Evolutionary conservation across 2,888 invertebrate species (phyloP).

Genomic region (Zhuqinia jingwanae): DNA sequence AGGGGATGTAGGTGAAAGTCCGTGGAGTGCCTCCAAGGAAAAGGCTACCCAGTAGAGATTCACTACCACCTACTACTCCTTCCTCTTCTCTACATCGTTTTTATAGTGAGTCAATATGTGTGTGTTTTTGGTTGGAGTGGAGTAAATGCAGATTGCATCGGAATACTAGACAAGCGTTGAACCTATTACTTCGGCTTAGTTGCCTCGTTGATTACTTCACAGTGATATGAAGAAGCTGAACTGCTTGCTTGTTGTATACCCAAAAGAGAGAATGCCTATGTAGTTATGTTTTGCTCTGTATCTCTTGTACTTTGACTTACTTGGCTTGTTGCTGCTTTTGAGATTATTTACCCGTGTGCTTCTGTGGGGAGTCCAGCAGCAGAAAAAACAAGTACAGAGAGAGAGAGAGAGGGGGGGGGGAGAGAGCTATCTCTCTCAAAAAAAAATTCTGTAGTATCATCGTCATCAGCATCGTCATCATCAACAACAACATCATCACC

Average conservation of each 20-base stretch:
- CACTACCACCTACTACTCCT: neutral
- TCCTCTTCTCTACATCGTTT: neutral
- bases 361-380: neutral
- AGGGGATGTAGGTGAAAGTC: constrained; percentile 33
- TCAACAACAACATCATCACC: neutral
- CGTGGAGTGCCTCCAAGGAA: constrained; percentile 25
- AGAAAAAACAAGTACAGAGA: too few relatives aligned
- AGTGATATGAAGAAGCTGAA: constrained; percentile 16
- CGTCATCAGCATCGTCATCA: neutral
- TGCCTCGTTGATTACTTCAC: constrained; percentile 34
- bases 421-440: neutral
- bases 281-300: neutral
- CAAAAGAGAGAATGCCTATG: neutral
- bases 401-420: neutral
- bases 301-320: constrained; percentile 6
- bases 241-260: too few relatives aligned
- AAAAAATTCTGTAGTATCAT: constrained; percentile 2
- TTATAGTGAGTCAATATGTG: too few relatives aligned
- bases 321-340: constrained; percentile 19
- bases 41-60: constrained; percentile 17
- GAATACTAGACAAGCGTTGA: constrained; percentile 15
- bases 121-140: neutral
- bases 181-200: constrained; percentile 37
- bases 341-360: neutral
- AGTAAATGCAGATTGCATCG: constrained; percentile 23